phyloP scores from a whole-genome alignment of 2,888 invertebrate genomes.

The Bellardia pandia region DNA sequence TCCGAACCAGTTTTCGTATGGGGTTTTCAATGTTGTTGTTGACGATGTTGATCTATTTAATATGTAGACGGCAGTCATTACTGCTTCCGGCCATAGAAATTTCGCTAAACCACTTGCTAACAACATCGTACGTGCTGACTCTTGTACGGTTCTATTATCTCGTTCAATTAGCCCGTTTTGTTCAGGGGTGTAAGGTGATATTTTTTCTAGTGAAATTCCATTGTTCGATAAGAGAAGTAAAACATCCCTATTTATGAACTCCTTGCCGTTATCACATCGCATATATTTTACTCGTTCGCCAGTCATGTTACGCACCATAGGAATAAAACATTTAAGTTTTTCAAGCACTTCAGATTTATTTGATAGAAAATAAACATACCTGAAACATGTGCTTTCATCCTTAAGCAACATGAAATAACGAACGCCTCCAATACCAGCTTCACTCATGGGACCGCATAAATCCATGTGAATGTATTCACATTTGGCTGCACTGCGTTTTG shows the following conservation, averaged over 20 bases:
- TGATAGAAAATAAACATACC: slow-evolving; percentile 54
- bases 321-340: neutral
- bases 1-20: slow-evolving; percentile 61
- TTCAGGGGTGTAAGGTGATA: slow-evolving; percentile 62
- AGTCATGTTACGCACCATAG: slow-evolving; percentile 53
- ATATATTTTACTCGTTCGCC: slow-evolving; percentile 51
- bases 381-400: slow-evolving; percentile 69
- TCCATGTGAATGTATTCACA: slow-evolving; percentile 68
- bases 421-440: slow-evolving; percentile 53
- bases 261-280: slow-evolving; percentile 39
- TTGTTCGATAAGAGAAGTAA: neutral
- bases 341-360: slow-evolving; percentile 54
- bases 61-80: slow-evolving; percentile 78
- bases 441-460: slow-evolving; percentile 64
- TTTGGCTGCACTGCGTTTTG: slow-evolving; percentile 39
- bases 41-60: slow-evolving; percentile 75
- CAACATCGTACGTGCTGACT: slow-evolving; percentile 66
- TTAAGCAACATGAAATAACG: slow-evolving; percentile 69
- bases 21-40: slow-evolving; percentile 28
- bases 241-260: slow-evolving; percentile 57
- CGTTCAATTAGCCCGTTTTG: slow-evolving; percentile 54
- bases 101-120: slow-evolving; percentile 71
- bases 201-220: slow-evolving; percentile 54
- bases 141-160: slow-evolving; percentile 54
- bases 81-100: slow-evolving; percentile 81